phyloP scores from a whole-genome alignment of 2,113 vertebrate genomes.

The Elaphurus davidianus region DNA sequence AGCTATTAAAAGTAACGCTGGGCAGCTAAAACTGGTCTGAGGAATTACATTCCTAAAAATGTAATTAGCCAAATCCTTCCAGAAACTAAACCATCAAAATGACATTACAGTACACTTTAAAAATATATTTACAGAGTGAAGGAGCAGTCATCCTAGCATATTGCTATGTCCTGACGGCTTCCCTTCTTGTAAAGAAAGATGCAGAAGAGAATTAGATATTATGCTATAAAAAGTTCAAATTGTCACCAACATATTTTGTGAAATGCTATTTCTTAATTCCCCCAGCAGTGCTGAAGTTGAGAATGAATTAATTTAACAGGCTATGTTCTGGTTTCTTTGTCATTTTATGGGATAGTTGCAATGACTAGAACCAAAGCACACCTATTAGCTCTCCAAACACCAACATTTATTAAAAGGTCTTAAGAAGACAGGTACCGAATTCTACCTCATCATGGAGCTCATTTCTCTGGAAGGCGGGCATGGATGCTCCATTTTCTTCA shows the following conservation, averaged over 20 bases:
- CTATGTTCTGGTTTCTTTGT: conserved; percentile 13
- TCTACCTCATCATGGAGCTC: neutral
- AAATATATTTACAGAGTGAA: conserved; percentile 70
- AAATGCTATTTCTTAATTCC: neutral
- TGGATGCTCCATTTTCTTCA: neutral
- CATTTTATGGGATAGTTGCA: neutral
- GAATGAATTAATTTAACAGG: neutral
- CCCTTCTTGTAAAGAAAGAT: conserved; percentile 11
- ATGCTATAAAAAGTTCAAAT: conserved; percentile 22
- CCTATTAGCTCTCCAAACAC: neutral
- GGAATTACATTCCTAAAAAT: conserved; percentile 48
- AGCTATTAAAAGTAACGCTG: conserved; percentile 68
- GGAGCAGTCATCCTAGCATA: conserved; percentile 26
- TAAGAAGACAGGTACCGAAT: neutral
- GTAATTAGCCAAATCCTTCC: conserved; percentile 72
- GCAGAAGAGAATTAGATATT: conserved; percentile 15
- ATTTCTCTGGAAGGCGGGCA: neutral
- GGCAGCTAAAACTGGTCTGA: conserved; percentile 47
- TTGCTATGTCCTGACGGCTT: conserved; percentile 46
- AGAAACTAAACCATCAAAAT: conserved; percentile 77
- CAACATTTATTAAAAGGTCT: neutral
- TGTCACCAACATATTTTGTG: conserved; percentile 35
- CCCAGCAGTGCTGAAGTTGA: neutral
- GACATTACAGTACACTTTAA: conserved; percentile 60
- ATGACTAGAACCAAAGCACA: neutral